These are phyloP conservation scores for Drosophila nannoptera DNA, from an alignment of 1,140 invertebrate genomes.

Conservation along the genomic window DNA sequence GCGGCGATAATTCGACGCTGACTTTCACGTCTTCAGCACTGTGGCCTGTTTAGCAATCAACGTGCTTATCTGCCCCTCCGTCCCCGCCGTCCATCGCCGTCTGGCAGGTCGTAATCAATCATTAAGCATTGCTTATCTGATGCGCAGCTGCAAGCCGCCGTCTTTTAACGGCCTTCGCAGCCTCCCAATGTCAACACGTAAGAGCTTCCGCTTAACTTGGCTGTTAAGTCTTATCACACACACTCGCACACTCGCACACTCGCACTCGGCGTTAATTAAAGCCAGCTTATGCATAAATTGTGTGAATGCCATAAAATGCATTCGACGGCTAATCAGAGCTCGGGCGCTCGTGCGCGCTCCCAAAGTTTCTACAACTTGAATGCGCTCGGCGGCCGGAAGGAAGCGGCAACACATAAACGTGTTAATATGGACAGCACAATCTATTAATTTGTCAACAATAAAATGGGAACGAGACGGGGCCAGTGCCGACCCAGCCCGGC, in stretches of 20 bases:
- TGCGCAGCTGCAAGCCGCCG: constrained; percentile 24
- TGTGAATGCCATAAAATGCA: constrained; percentile 58
- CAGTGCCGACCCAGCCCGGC: constrained; percentile 25
- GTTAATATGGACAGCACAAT: constrained; percentile 77
- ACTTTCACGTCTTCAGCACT: constrained; percentile 39
- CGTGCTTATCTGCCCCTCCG: constrained; percentile 39
- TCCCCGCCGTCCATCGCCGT: too few relatives aligned
- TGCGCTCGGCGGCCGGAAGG: constrained; percentile 67
- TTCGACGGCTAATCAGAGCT: constrained; percentile 60
- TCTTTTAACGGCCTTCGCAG: constrained; percentile 23
- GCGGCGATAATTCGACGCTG: constrained; percentile 25
- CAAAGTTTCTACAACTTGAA: constrained; percentile 66
- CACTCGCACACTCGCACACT: not conserved
- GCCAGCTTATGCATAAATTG: constrained; percentile 42
- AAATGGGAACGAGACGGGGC: constrained; percentile 45
- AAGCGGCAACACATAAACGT: constrained; percentile 72
- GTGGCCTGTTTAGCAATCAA: constrained; percentile 47
- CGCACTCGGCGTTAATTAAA: constrained; percentile 35
- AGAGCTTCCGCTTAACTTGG: constrained; percentile 52
- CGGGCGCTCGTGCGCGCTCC: constrained; percentile 7
- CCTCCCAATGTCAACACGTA: constrained; percentile 35
- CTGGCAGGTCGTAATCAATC: constrained; percentile 56
- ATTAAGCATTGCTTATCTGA: constrained; percentile 56
- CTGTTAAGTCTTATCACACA: constrained; percentile 48
- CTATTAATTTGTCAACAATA: constrained; percentile 78